A percentile compares a stretch with the other conserved stretches of the same genome.
Conservation (phyloP, 2,888 invertebrate species). For the Drosophila putrida region DNA sequence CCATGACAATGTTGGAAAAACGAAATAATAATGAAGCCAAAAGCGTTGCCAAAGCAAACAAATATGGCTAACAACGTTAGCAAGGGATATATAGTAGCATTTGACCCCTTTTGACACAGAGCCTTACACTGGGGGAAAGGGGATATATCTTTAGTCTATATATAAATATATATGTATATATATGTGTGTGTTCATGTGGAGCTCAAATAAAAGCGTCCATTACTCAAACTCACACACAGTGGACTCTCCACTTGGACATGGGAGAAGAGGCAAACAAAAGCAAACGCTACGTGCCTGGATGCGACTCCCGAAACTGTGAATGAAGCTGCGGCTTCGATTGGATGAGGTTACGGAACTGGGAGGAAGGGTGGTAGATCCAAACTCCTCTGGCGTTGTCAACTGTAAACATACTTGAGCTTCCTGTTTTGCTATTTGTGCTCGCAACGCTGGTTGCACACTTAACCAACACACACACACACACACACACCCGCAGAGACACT, state of each 20-base stretch:
- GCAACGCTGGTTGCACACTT: conserved; percentile 49
- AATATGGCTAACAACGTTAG: conserved; percentile 57
- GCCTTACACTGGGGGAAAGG: conserved; percentile 19
- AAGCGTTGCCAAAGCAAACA: conserved; percentile 64
- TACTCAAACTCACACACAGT: conserved; percentile 68
- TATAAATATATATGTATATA: neutral
- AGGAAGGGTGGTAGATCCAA: neutral
- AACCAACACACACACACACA: conserved; percentile 39
- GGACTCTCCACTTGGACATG: conserved; percentile 34
- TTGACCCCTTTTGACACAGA: conserved; percentile 82
- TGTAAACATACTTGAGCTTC: conserved; percentile 80
- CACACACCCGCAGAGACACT: conserved; percentile 6
- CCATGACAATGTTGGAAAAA: conserved; percentile 56
- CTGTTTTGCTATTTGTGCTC: conserved; percentile 78
- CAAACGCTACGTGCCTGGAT: conserved; percentile 57
- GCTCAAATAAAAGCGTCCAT: conserved; percentile 82
- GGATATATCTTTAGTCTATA: neutral
- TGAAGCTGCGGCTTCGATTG: conserved; percentile 16
- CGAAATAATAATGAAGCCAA: conserved; percentile 64
- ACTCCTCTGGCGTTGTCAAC: conserved; percentile 75
- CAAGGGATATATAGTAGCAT: conserved; percentile 59
- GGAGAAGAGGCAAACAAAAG: conserved; percentile 63
- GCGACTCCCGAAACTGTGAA: conserved; percentile 35
- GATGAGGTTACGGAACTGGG: neutral
- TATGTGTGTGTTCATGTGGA: conserved; percentile 41